Conservation (phyloP, 2,888 invertebrate species). For the Brachynemurus nebulosus region DNA sequence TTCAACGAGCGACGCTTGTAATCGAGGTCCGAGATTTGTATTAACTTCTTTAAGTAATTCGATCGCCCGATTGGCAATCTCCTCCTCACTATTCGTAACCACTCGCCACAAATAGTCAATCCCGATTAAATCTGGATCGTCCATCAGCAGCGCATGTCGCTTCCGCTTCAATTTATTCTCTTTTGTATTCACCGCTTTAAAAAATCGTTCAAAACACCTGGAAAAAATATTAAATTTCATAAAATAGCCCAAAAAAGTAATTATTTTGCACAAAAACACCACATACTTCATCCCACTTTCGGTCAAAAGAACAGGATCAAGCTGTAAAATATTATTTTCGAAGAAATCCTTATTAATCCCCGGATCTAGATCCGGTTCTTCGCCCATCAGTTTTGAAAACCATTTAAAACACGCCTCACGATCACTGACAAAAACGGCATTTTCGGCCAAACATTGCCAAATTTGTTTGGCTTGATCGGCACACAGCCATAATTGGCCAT, state of each 20-base stretch:
- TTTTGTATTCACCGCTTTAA: conserved; percentile 89
- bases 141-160: conserved; percentile 72
- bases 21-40: conserved; percentile 79
- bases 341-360: conserved; percentile 93
- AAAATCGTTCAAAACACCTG: conserved; percentile 63
- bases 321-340: conserved; percentile 81
- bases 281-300: conserved; percentile 84
- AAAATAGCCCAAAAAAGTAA: conserved; percentile 5
- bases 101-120: conserved; percentile 86
- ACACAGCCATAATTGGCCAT: conserved; percentile 93
- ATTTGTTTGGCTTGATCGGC: conserved; percentile 95
- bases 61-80: conserved; percentile 85
- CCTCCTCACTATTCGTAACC: conserved; percentile 80
- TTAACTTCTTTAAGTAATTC: conserved; percentile 85
- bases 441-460: conserved; percentile 91
- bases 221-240: conserved; percentile 14
- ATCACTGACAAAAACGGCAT: conserved; percentile 82
- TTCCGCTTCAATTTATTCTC: conserved; percentile 84
- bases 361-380: conserved; percentile 93
- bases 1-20: conserved; percentile 60
- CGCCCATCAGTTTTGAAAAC: conserved; percentile 95
- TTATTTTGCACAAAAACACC: not conserved
- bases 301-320: conserved; percentile 81
- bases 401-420: conserved; percentile 95
- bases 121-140: conserved; percentile 89